Evolutionary conservation across 1,140 invertebrate genomes (phyloP), one percentile per base, ranked within the genome.

Genomic region (Radopholus similis): DNA sequence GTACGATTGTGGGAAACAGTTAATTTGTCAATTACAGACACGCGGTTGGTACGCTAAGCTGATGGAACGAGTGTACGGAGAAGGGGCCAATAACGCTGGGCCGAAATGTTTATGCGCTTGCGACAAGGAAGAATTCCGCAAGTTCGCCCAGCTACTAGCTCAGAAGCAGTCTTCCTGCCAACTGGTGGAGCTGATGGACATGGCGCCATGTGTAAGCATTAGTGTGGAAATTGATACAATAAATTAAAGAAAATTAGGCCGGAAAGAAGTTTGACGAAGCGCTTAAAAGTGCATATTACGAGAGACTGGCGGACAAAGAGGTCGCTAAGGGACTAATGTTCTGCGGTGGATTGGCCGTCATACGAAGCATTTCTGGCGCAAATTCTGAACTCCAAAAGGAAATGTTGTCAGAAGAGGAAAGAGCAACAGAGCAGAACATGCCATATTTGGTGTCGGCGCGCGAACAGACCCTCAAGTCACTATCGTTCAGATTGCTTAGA

Each of bases 311-410:
- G 23, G 54, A 42, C n/a, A 55, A n/a, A 23, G 32, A 57, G 34
- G 32, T n/a, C 30, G 13, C 47, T 40, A 21, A 49, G 49, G 72
- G 72, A 34, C 49, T 73, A 30, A 21, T 73, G 15, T 73, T 76
- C 51, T 64, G 54, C 34, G 49, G 38, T 26, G 32, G 30, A n/a
- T 15, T 30, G 21, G 64, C 74, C 11, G 68, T 73, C 15, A 28
- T 15, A 59, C 40, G 57, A 37, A 77, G 32, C 56, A 38, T 49
- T 28, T 77, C 58, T 30, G 73, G 58, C 13, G 57, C 58, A 4
- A 76, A 73, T 54, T 58, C 34, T 44, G 32, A 66, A 65, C 40
- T 57, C 13, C 18, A 51, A 3, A 32, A 18, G 18, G 64, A 77
- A 6, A 30, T n/a, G 40, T 40, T 51, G 1, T 32, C 21, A n/a